A percentile compares a stretch with the other conserved stretches of the same genome.
Evolutionary conservation across 2,113 vertebrate species (phyloP).

Genomic region (Scortum barcoo): DNA sequence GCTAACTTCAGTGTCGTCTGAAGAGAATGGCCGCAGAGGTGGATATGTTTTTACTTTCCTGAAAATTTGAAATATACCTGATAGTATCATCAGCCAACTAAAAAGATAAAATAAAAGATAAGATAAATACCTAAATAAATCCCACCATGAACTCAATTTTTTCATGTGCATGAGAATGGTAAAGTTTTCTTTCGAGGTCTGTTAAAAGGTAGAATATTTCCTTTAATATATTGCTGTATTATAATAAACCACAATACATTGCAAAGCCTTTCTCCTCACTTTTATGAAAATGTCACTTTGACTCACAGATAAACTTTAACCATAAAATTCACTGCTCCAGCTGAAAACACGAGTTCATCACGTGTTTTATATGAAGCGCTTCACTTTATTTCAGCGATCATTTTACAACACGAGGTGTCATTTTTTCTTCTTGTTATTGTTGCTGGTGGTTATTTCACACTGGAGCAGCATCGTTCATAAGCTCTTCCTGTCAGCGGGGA

Average conservation of each 20-base stretch:
- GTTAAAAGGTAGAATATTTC: no score
- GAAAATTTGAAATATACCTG: no score
- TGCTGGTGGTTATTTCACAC: background rate
- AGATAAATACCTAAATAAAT: no score
- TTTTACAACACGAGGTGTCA: background rate
- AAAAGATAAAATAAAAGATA: no score
- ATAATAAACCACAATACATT: no score
- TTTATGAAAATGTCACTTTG: background rate
- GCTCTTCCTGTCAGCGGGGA: constrained; percentile 21
- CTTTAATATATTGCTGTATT: background rate
- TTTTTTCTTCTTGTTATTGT: background rate
- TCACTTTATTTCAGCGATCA: background rate
- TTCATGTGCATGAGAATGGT: no score
- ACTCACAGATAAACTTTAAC: background rate
- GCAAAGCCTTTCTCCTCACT: background rate
- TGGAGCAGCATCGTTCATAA: constrained; percentile 1
- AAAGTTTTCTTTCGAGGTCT: no score
- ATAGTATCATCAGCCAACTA: no score
- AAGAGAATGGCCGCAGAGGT: no score
- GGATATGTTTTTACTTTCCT: no score
- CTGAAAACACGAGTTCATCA: background rate
- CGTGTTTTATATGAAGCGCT: background rate
- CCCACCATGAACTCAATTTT: no score
- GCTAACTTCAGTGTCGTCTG: no score
- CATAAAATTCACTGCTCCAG: background rate